Evolutionary conservation across 2,888 invertebrate genomes (phyloP).

Genomic region (Gonocerus acuteangulatus): DNA sequence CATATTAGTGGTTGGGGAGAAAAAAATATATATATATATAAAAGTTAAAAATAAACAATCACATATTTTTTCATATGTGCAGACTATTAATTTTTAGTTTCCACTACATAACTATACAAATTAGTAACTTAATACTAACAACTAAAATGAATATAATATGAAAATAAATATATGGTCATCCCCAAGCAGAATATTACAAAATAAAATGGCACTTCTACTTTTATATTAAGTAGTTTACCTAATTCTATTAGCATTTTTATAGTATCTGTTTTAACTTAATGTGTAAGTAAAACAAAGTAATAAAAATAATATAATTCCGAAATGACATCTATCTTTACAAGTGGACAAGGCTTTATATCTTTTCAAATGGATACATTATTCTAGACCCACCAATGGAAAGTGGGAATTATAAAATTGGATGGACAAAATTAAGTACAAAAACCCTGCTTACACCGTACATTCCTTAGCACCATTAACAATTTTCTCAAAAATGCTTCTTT

Average conservation of each 20-base stretch:
- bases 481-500: conserved; percentile 7
- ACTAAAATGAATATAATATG: conserved; percentile 1
- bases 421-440: conserved; percentile 35
- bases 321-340: conserved; percentile 11
- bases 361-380: conserved; percentile 27
- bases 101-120: conserved; percentile 14
- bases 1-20: neutral
- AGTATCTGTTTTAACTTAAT: conserved; percentile 17
- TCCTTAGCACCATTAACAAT: conserved; percentile 15
- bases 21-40: neutral
- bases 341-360: conserved; percentile 23
- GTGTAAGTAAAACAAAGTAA: conserved; percentile 3
- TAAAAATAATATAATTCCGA: conserved; percentile 11
- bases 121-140: conserved; percentile 23
- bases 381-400: conserved; percentile 17
- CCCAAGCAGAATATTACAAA: conserved; percentile 26
- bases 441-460: conserved; percentile 28
- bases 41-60: conserved; percentile 18
- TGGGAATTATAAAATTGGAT: conserved; percentile 30
- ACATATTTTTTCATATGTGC: conserved; percentile 20
- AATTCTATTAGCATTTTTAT: conserved; percentile 22
- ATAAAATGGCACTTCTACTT: conserved; percentile 33
- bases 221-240: conserved; percentile 21
- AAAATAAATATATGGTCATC: conserved; percentile 8
- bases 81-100: conserved; percentile 12